Evolutionary conservation across 2,888 invertebrate genomes (phyloP).

Genomic region (Lydus trimaculatus): DNA sequence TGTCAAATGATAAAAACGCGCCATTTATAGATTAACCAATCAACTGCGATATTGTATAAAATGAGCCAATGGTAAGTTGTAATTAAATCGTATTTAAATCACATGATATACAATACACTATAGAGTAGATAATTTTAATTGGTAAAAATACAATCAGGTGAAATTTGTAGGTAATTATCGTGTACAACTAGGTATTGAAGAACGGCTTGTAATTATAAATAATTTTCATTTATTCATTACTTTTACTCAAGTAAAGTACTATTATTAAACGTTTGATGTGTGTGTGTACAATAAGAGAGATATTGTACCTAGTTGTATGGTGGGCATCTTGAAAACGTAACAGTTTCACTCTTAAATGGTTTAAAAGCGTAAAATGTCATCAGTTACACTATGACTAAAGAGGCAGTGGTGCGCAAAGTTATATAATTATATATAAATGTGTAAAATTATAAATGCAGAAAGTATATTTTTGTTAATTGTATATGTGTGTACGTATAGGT

Average conservation of each 20-base stretch:
- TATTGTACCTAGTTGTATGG: no score
- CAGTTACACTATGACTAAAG: slow-evolving; percentile 1
- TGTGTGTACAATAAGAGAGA: neutral
- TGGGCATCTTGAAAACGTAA: neutral
- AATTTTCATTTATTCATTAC: neutral
- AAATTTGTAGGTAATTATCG: neutral
- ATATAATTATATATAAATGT: slow-evolving; percentile 1
- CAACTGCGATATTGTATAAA: no score
- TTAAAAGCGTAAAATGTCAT: neutral
- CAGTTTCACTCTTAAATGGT: neutral
- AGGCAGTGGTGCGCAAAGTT: neutral
- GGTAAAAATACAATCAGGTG: neutral
- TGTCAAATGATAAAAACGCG: no score
- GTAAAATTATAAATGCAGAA: neutral
- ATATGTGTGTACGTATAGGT: no score
- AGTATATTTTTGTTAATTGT: neutral
- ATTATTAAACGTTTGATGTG: neutral
- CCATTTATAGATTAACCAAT: no score
- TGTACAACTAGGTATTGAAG: neutral
- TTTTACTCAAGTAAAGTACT: neutral
- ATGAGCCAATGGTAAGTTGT: no score
- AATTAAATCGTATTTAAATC: no score
- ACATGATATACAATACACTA: no score
- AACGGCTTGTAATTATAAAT: neutral
- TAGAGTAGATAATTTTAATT: neutral